These are phyloP conservation scores for Branchellion lobata DNA, from an alignment of 2,888 invertebrate genomes.

Conservation along the genomic window DNA sequence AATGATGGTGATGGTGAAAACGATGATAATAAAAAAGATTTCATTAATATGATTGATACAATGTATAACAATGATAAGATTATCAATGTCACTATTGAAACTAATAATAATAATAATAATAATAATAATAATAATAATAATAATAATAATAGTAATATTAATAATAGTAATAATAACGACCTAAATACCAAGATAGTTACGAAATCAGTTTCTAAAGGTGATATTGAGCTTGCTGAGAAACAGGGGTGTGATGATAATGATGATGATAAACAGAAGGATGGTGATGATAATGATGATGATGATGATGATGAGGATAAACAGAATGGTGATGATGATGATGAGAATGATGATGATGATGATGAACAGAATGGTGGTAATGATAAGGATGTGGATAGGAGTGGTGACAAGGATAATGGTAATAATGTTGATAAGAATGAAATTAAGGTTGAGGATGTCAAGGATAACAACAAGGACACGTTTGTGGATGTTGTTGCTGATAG, in stretches of 20 bases:
- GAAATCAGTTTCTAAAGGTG: no score
- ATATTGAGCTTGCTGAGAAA: neutral
- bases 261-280: neutral
- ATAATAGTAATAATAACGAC: neutral
- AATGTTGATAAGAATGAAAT: neutral
- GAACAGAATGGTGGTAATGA: no score
- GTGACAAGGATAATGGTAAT: neutral
- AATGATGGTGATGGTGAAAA: no score
- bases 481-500: neutral
- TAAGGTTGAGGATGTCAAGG: neutral
- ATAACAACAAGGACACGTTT: neutral
- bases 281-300: neutral
- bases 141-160: neutral
- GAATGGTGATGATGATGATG: neutral
- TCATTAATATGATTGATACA: neutral
- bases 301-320: neutral
- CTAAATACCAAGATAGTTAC: neutral
- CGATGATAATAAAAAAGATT: no score
- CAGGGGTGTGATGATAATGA: neutral
- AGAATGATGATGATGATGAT: neutral
- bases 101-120: neutral
- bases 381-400: no score
- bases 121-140: neutral
- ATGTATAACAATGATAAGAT: neutral
- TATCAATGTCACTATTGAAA: neutral